Conservation (phyloP, 1,140 invertebrate species). For the Hyphantria cunea region DNA sequence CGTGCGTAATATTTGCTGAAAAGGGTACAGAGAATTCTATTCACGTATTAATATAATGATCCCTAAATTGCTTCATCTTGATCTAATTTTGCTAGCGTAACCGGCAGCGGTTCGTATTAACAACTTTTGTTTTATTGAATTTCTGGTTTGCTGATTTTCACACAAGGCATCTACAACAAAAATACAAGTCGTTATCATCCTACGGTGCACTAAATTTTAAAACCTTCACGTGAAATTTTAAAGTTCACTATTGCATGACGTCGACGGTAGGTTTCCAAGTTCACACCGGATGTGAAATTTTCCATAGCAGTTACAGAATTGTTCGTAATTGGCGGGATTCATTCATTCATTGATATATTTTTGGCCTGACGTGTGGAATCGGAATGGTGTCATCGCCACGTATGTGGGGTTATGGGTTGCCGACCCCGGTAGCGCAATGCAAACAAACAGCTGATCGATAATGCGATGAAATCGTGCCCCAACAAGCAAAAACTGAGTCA, state of each 20-base stretch:
- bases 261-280: constrained; percentile 35
- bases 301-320: constrained; percentile 58
- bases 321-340: constrained; percentile 47
- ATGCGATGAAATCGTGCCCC: constrained; percentile 29
- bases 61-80: too few species aligned
- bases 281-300: constrained; percentile 70
- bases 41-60: too few species aligned
- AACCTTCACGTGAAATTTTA: constrained; percentile 23
- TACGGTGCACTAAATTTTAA: constrained; percentile 23
- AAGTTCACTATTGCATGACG: constrained; percentile 36
- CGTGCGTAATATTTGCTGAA: too few species aligned
- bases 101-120: too few species aligned
- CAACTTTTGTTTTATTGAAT: too few species aligned
- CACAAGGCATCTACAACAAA: background rate
- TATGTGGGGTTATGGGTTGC: constrained; percentile 56
- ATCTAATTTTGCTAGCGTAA: too few species aligned
- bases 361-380: constrained; percentile 44
- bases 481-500: constrained; percentile 27
- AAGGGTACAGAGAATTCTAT: too few species aligned
- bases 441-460: constrained; percentile 73
- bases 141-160: too few species aligned
- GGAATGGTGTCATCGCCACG: constrained; percentile 61
- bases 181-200: constrained; percentile 4
- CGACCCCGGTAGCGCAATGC: constrained; percentile 55
- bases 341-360: constrained; percentile 75